Percentiles rank a stretch among this genome's conserved stretches.
Evolutionary conservation across 2,797 vertebrate genomes (phyloP).

Genomic region (Rhinogobio ventralis): DNA sequence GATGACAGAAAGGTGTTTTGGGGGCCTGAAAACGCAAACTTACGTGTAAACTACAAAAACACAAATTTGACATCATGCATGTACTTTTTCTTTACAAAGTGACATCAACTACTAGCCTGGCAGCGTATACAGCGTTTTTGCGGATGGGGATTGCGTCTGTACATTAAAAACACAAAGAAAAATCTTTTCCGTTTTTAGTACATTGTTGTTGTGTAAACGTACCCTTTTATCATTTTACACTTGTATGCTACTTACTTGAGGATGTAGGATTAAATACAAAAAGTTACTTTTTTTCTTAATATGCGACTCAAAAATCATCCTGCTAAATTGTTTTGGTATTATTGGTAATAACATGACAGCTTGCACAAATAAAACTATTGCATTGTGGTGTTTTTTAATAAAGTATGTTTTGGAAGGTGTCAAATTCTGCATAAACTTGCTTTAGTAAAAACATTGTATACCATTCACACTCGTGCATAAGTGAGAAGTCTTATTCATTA

Average conservation of each 20-base stretch:
- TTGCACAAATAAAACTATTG: neutral
- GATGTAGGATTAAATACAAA: neutral
- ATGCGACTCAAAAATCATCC: neutral
- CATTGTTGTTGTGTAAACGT: neutral
- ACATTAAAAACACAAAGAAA: neutral
- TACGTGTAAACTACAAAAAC: neutral
- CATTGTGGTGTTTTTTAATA: constrained; percentile 6
- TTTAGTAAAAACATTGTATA: neutral
- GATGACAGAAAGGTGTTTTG: neutral
- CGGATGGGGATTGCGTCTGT: neutral
- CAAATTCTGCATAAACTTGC: neutral
- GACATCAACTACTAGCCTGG: neutral
- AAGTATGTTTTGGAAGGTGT: neutral
- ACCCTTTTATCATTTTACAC: neutral
- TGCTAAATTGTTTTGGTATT: neutral
- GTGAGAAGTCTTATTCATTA: neutral
- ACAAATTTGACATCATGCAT: neutral
- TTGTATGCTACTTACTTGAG: neutral
- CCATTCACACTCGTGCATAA: neutral
- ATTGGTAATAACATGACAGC: neutral
- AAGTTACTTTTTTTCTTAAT: neutral
- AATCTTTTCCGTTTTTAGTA: neutral
- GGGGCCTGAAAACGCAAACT: neutral
- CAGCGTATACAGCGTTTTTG: neutral
- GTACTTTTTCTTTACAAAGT: neutral